Evolutionary conservation across 2,888 invertebrate species (phyloP).

Genomic region (Catocala fraxini): DNA sequence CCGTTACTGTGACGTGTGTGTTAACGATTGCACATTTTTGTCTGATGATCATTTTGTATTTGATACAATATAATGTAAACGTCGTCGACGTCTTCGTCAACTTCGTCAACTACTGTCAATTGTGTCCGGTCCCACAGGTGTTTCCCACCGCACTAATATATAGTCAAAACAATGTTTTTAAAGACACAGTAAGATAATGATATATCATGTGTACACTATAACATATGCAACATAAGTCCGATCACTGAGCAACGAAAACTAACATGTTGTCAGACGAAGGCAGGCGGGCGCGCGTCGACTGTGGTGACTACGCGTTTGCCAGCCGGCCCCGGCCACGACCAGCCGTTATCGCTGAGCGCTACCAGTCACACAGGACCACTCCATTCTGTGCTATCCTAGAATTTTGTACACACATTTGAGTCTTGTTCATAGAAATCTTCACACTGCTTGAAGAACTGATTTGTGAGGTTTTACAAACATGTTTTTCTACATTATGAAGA

Average conservation of each 20-base stretch:
- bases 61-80: too few species aligned
- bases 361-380: constrained; percentile 86
- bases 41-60: too few species aligned
- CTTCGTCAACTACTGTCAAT: too few species aligned
- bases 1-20: too few species aligned
- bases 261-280: constrained; percentile 68
- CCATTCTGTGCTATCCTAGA: constrained; percentile 78
- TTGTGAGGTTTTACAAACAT: too few species aligned
- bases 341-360: constrained; percentile 79
- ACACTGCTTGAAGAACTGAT: too few species aligned
- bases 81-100: too few species aligned
- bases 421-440: too few species aligned
- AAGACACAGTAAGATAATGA: neutral
- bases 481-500: too few species aligned
- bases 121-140: too few species aligned
- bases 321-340: constrained; percentile 80
- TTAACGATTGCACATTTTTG: too few species aligned
- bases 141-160: neutral
- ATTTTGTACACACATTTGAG: constrained; percentile 4
- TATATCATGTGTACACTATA: constrained; percentile 20
- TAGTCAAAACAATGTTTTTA: constrained; percentile 1
- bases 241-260: constrained; percentile 34
- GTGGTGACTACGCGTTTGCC: constrained; percentile 61
- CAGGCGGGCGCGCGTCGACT: constrained; percentile 71
- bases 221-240: constrained; percentile 37